phyloP scores from a whole-genome alignment of 2,113 vertebrate genomes.

The Lonchura striata region DNA sequence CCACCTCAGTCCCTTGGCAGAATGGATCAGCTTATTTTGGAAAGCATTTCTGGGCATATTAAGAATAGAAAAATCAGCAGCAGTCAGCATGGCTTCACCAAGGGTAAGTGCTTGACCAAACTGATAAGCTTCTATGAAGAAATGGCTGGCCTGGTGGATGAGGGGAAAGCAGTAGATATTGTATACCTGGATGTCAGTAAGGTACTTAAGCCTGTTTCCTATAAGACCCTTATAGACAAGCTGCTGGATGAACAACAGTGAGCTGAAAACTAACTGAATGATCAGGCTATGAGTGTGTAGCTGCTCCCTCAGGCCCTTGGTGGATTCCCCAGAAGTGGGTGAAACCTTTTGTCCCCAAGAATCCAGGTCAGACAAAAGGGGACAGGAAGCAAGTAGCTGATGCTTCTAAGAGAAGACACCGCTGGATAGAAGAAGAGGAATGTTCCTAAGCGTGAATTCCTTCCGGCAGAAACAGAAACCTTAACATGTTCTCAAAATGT shows the following conservation, averaged over 20 bases:
- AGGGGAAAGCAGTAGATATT: neutral
- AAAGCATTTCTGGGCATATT: neutral
- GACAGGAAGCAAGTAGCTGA: too few species aligned
- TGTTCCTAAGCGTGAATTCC: too few species aligned
- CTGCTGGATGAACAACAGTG: neutral
- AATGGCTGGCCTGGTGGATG: neutral
- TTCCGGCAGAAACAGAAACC: too few species aligned
- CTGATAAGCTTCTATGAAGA: neutral
- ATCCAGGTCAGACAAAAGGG: too few species aligned
- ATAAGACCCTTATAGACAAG: neutral
- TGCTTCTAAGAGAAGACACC: too few species aligned
- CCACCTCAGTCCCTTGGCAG: neutral
- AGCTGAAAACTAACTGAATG: neutral
- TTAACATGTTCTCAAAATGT: too few species aligned
- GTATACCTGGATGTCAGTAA: neutral
- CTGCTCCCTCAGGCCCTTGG: too few species aligned
- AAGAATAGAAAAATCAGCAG: neutral
- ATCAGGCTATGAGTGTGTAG: too few species aligned
- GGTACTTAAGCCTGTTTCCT: neutral
- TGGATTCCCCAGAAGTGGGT: too few species aligned
- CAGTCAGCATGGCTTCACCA: neutral
- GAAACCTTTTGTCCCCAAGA: too few species aligned
- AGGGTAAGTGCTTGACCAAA: neutral
- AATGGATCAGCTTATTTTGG: neutral
- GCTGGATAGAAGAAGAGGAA: too few species aligned